Evolutionary conservation across 2,113 vertebrate genomes (phyloP).

Genomic region (Leucopsar rothschildi): DNA sequence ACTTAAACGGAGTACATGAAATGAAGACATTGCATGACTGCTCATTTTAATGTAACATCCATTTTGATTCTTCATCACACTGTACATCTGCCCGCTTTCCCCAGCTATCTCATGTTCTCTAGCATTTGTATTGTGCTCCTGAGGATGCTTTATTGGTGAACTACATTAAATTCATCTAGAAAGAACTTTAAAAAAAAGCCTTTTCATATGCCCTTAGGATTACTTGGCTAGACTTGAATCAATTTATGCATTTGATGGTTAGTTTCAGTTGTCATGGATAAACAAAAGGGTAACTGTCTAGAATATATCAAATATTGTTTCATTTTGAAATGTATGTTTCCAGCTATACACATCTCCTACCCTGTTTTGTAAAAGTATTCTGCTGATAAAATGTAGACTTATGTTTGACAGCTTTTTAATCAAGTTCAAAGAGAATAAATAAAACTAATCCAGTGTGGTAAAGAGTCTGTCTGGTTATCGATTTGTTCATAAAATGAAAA

Average conservation of each 20-base stretch:
- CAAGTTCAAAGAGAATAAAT: constrained; percentile 79
- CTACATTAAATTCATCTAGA: constrained; percentile 76
- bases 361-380: constrained; percentile 72
- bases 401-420: constrained; percentile 78
- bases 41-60: constrained; percentile 69
- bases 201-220: constrained; percentile 72
- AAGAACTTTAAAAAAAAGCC: constrained; percentile 67
- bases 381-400: constrained; percentile 76
- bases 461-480: constrained; percentile 75
- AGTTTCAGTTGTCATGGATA: constrained; percentile 77
- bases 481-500: constrained; percentile 77
- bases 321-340: constrained; percentile 74
- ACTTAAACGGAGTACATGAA: constrained; percentile 35
- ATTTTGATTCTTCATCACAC: constrained; percentile 70
- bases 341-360: constrained; percentile 63
- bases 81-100: constrained; percentile 58
- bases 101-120: constrained; percentile 69
- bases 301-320: constrained; percentile 76
- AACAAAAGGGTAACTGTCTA: constrained; percentile 77
- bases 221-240: constrained; percentile 74
- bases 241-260: constrained; percentile 75
- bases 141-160: constrained; percentile 74
- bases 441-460: constrained; percentile 77
- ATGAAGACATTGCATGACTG: constrained; percentile 52
- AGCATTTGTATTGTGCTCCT: constrained; percentile 74